These are phyloP conservation scores for Acropternis orthonyx DNA, from an alignment of 2,797 vertebrate species.

Conservation along the genomic window DNA sequence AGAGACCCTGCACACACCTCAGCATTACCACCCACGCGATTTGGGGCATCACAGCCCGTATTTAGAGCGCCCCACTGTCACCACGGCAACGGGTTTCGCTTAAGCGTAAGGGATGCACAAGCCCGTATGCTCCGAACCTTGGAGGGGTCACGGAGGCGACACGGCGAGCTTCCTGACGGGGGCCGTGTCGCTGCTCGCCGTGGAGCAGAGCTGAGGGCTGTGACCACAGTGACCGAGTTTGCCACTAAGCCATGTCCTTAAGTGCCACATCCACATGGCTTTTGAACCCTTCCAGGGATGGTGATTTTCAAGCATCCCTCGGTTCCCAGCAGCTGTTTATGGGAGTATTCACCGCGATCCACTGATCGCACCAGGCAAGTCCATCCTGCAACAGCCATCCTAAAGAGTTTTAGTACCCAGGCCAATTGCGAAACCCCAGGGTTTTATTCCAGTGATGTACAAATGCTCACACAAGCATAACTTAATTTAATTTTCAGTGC, in stretches of 20 bases:
- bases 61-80: constrained; percentile 47
- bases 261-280: accelerated
- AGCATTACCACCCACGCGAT: neutral
- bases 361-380: neutral
- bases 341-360: neutral
- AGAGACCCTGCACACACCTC: neutral
- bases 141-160: neutral
- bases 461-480: neutral
- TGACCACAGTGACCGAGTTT: accelerated
- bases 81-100: constrained; percentile 68
- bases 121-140: neutral
- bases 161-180: accelerated
- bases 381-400: neutral
- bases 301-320: neutral
- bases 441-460: neutral
- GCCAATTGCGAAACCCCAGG: neutral
- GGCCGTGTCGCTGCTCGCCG: accelerated
- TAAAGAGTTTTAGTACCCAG: neutral
- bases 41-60: constrained; percentile 38
- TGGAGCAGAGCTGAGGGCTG: neutral
- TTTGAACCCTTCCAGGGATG: neutral
- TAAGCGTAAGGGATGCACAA: neutral
- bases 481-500: constrained; percentile 49
- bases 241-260: neutral
- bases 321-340: accelerated